Base-by-base conservation (phyloP, 2,888 invertebrate genomes). In the Philopedon plagiatum region DNA sequence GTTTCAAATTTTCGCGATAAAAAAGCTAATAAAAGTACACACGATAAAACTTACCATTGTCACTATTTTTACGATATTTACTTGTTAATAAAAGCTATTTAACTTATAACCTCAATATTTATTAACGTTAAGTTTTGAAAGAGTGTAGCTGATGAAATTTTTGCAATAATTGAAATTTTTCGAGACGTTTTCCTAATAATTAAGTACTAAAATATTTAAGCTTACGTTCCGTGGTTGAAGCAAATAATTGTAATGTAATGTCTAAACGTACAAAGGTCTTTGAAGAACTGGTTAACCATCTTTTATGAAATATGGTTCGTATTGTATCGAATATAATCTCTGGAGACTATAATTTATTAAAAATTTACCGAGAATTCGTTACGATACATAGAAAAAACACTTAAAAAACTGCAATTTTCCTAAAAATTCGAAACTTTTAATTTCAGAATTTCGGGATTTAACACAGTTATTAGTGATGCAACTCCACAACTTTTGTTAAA, bases 71-170 rank as follows among this genome's bases (percentile, higher is more conserved):
- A 60, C 39, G 37, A 41, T 67, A 49, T 49, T 39, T 65, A 57
- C 23, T 60, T 67, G 67, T 67, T 66, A 66, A 44, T 57, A 66
- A 66, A 46, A 57, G 56, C 46, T 61, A 37, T 60, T 58, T 71
- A 65, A 71, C 51, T 58, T 65, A 65, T 71, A 60, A 71, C 58
- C 65, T 71, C 64, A 65, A 63, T 65, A 71, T 71, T 71, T 64
- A 58, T 65, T 71, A 71, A 71, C 64, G 57, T 71, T 71, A 62
- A 71, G 64, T 58, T 71, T 62, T 51, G 26, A 60, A 29, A 58
- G 32, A 26, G 58, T 62, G 68, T 62, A 58, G 56, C 65, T 57
- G 65, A 63, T 46, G 18, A 46, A 32, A 63, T 51, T 61, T 46
- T 58, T 19, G 61, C 26, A 61, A 44, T 29, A 54, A 54, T 54